Conservation (phyloP, 2,113 vertebrate genomes). For the Cottus gobio region DNA sequence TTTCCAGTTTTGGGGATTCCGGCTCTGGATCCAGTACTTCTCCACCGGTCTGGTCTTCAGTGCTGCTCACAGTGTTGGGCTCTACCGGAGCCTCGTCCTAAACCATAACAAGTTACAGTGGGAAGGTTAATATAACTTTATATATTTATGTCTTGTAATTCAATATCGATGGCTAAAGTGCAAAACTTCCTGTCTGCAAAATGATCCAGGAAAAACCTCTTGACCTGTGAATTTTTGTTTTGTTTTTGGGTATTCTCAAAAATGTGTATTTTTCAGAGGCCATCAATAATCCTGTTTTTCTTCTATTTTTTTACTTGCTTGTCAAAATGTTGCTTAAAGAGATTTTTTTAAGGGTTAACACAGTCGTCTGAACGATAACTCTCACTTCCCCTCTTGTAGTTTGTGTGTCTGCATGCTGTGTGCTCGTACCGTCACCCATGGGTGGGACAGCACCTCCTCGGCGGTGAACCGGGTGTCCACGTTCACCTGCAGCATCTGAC, state of each 20-base stretch:
- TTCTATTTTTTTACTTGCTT: no score
- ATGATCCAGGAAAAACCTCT: no score
- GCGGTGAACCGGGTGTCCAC: slow-evolving; percentile 94
- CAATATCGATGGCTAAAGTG: no score
- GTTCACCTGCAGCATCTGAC: slow-evolving; percentile 97
- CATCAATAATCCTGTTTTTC: background rate
- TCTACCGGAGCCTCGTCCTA: slow-evolving; percentile 92
- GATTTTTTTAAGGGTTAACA: no score
- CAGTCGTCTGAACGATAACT: no score
- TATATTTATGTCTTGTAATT: no score
- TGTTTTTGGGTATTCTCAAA: no score
- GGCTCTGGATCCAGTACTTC: slow-evolving; percentile 45
- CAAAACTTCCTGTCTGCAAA: no score
- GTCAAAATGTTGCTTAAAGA: background rate
- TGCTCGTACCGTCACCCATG: slow-evolving; percentile 95
- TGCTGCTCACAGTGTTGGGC: slow-evolving; percentile 86
- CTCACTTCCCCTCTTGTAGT: background rate
- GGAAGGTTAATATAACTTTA: no score
- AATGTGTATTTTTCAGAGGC: no score
- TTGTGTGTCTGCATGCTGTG: background rate
- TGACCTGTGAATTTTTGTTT: no score
- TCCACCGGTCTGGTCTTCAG: slow-evolving; percentile 80
- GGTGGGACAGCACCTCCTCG: slow-evolving; percentile 93
- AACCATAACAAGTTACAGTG: background rate
- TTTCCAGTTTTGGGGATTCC: slow-evolving; percentile 68